Conservation (phyloP, 35 echinoderm and acorn worm species). For the Acanthaster planci region DNA sequence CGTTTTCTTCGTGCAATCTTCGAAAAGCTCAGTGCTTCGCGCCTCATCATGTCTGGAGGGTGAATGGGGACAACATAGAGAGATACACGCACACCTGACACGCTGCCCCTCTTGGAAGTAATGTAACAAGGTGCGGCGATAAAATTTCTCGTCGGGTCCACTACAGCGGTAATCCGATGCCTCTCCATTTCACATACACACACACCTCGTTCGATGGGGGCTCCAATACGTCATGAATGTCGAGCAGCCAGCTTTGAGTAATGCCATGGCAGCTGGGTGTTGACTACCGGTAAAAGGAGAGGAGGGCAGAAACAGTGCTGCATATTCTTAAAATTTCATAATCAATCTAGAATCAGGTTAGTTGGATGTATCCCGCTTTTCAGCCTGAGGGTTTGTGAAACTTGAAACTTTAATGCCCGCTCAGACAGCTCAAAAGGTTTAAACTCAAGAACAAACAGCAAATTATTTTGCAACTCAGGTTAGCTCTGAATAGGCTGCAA, state of each 20-base stretch:
- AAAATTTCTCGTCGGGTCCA: neutral
- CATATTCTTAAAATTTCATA: slow-evolving; percentile 5
- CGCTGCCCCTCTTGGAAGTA: neutral
- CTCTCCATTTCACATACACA: neutral
- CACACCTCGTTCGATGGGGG: neutral
- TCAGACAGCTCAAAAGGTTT: too few relatives aligned
- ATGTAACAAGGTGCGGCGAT: neutral
- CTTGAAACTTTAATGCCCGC: too few relatives aligned
- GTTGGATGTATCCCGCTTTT: neutral
- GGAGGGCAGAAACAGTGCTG: neutral
- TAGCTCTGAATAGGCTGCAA: too few relatives aligned
- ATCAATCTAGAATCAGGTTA: slow-evolving; percentile 17
- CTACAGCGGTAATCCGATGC: neutral
- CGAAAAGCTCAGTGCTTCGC: too few relatives aligned
- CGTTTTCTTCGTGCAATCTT: too few relatives aligned
- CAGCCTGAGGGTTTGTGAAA: too few relatives aligned
- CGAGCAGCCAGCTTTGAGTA: neutral
- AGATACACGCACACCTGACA: too few relatives aligned
- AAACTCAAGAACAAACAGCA: too few relatives aligned
- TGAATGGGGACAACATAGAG: too few relatives aligned
- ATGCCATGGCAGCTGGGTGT: neutral
- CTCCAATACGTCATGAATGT: slow-evolving; percentile 15
- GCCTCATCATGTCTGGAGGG: too few relatives aligned
- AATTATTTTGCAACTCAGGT: too few relatives aligned
- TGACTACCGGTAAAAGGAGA: neutral